Evolutionary conservation across 2,113 vertebrate species (phyloP).

Genomic region (Lota lota): DNA sequence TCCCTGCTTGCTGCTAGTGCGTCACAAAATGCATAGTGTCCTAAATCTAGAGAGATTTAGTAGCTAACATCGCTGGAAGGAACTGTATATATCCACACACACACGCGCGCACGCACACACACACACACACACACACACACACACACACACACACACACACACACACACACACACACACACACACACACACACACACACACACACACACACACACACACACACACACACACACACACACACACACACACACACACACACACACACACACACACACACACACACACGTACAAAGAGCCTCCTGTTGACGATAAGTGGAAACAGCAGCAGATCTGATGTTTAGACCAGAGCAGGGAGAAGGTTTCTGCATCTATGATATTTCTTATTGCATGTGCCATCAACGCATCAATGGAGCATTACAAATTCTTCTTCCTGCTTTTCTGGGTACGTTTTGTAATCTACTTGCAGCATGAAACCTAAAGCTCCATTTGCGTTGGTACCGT

Average conservation of each 20-base stretch:
- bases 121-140: not conserved
- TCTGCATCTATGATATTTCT: not conserved
- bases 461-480: no score
- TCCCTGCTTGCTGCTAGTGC: no score
- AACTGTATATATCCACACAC: not conserved
- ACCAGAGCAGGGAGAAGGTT: not conserved
- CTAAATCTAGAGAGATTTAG: not conserved
- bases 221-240: not conserved
- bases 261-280: not conserved
- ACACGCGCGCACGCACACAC: not conserved
- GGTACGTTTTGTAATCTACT: no score
- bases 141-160: not conserved
- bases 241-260: no score
- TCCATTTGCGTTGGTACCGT: no score
- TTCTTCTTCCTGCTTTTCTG: no score
- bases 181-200: not conserved
- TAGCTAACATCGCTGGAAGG: not conserved
- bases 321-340: not conserved
- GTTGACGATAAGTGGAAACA: not conserved
- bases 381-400: no score
- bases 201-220: not conserved
- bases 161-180: not conserved
- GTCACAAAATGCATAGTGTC: no score
- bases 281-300: conserved; percentile 1
- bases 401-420: no score